Evolutionary conservation across 2,888 invertebrate genomes (phyloP).

Genomic region (Oscheius myriophilus): DNA sequence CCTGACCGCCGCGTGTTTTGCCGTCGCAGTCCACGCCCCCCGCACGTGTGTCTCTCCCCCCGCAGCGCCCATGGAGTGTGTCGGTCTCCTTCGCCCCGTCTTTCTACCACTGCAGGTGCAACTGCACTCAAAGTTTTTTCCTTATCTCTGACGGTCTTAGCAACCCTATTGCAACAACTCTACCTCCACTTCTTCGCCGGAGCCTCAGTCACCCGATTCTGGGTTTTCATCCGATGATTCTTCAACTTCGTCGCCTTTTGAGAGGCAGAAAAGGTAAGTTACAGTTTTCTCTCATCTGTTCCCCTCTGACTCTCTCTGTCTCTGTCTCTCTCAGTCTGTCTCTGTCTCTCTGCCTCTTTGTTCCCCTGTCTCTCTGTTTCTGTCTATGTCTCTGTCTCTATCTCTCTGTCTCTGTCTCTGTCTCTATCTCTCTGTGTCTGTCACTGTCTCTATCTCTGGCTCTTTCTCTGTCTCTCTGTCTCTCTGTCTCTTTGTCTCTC

Average conservation of each 20-base stretch:
- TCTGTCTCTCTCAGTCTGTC: background rate
- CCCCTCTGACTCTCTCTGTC: background rate
- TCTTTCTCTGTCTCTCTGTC: no score
- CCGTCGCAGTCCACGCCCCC: constrained; percentile 8
- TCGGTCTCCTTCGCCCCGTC: constrained; percentile 5
- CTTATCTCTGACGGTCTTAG: background rate
- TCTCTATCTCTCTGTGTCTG: no score
- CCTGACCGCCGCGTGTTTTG: constrained; percentile 13
- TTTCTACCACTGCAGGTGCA: background rate
- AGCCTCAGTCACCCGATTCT: constrained; percentile 23
- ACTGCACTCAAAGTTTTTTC: background rate
- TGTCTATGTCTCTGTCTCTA: no score
- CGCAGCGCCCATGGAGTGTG: constrained; percentile 5
- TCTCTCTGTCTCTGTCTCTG: no score
- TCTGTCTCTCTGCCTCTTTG: background rate
- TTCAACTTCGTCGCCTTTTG: background rate
- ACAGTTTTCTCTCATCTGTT: background rate
- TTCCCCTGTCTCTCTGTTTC: background rate
- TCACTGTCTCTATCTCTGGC: no score
- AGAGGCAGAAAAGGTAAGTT: background rate
- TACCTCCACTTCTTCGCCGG: background rate
- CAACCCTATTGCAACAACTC: background rate
- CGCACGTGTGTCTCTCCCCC: constrained; percentile 1
- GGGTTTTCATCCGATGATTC: constrained; percentile 27
- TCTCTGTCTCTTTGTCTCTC: no score